Base-by-base conservation (phyloP, 2,113 vertebrate genomes). In the Xiphias gladius region DNA sequence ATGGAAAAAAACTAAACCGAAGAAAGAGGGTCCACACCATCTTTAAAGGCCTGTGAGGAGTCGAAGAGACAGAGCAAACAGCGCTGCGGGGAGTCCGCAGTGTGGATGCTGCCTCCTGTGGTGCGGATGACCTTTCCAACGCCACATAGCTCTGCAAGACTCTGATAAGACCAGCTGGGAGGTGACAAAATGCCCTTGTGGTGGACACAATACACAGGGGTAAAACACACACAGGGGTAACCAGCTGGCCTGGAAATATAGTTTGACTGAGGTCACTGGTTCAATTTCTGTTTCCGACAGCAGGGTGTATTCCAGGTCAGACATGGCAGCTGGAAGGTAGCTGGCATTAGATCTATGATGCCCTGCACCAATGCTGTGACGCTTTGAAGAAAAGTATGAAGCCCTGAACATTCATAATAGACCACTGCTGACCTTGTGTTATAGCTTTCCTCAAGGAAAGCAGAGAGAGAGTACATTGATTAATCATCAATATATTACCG, bases 71-170 rank as follows among this genome's bases (percentile, higher is more conserved):
- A 71, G 66, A 84, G 85, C 65, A 87, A 86, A 85, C 71, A 88
- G 67, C 75, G 13, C 86, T n/a, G 73, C 46, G 48, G 82, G 86
- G 58, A 66, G 72, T 71, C 55, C 73, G 87, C 75, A 76, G 80
- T 30, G 54, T 76, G 86, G 79, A 87, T 80, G 81, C 91, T 88
- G 93, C 93, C 92, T 89, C 93, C 92, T 94, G 92, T 79, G 83
- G 92, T 76, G 91, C 52, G 91, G 92, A 89, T 91, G 94, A 95
- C 95, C 95, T 95, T 95, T 92, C 71, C 43, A 80, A 79, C 50
- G 24, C 71, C 73, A 82, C 75, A 63, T 48, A 84, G 83, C 89
- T 84, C 87, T 82, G 90, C 78, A 63, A 88, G 81, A 83, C 86
- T 89, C 84, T 91, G 93, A 93, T 94, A 90, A 83, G 76, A 84